phyloP scores from a whole-genome alignment of 2,797 vertebrate genomes.

The Phyllotis vaccarum region DNA sequence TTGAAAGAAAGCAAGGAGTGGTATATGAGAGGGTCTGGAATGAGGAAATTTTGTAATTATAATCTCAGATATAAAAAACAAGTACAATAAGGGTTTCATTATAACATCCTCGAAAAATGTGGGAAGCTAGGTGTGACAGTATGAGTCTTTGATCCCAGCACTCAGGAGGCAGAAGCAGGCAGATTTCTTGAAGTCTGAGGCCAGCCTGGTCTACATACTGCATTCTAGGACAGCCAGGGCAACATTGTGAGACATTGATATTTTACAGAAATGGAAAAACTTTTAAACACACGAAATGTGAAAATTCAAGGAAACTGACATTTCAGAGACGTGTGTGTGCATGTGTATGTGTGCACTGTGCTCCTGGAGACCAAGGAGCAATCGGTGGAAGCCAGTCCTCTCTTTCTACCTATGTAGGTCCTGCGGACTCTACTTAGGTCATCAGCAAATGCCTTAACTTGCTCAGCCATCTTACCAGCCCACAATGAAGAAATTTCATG shows the following conservation, averaged over 20 bases:
- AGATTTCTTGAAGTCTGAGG: neutral
- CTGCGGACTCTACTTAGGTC: neutral
- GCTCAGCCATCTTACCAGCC: neutral
- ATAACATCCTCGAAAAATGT: neutral
- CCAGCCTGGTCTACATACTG: neutral
- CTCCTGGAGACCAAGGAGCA: neutral
- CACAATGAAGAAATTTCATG: neutral
- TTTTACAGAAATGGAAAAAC: neutral
- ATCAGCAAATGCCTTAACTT: neutral
- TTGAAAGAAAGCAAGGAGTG: neutral
- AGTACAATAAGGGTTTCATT: neutral
- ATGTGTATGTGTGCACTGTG: neutral
- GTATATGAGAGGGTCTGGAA: neutral
- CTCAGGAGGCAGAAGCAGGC: neutral
- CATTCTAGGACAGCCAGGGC: neutral
- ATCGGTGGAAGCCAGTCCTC: neutral
- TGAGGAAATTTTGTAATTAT: neutral
- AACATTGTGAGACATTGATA: neutral
- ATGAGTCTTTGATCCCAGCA: neutral
- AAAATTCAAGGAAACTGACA: too few relatives aligned
- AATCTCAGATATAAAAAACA: neutral
- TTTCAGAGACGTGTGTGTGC: too few relatives aligned
- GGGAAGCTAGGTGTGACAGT: neutral
- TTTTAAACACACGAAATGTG: neutral
- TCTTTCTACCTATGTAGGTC: neutral